Conservation (phyloP, 2,113 vertebrate species). For the Toxotes jaculatrix region DNA sequence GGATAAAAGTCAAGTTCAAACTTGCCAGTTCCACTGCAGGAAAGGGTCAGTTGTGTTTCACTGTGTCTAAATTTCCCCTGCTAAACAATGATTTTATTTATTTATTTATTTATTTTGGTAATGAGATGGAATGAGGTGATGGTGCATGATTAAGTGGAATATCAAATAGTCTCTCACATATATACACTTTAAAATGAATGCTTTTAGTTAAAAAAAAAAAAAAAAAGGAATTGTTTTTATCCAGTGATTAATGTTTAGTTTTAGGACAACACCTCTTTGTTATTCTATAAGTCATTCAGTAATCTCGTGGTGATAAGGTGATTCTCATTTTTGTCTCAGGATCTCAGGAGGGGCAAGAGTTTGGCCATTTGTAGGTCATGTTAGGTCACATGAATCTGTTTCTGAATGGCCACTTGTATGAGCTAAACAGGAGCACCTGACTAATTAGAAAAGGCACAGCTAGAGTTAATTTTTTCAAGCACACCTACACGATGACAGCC, state of each 20-base stretch:
- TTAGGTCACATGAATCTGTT: background rate
- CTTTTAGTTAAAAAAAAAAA: background rate
- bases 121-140: background rate
- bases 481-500: background rate
- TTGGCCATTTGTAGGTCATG: background rate
- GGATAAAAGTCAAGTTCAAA: constrained; percentile 26
- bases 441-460: background rate
- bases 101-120: too few relatives aligned
- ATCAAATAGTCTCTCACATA: background rate
- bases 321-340: background rate
- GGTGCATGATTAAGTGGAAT: too few relatives aligned
- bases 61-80: background rate
- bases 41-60: background rate
- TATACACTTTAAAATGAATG: background rate
- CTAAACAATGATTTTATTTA: too few relatives aligned
- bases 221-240: background rate
- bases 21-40: constrained; percentile 9
- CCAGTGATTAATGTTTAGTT: background rate
- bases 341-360: background rate
- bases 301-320: background rate
- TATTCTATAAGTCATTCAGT: background rate
- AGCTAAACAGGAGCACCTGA: constrained; percentile 1
- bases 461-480: background rate
- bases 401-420: background rate
- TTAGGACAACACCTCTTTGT: background rate